These are phyloP conservation scores for Emydoidea blandingii DNA, from an alignment of 2,797 vertebrate genomes.

Conservation along the genomic window DNA sequence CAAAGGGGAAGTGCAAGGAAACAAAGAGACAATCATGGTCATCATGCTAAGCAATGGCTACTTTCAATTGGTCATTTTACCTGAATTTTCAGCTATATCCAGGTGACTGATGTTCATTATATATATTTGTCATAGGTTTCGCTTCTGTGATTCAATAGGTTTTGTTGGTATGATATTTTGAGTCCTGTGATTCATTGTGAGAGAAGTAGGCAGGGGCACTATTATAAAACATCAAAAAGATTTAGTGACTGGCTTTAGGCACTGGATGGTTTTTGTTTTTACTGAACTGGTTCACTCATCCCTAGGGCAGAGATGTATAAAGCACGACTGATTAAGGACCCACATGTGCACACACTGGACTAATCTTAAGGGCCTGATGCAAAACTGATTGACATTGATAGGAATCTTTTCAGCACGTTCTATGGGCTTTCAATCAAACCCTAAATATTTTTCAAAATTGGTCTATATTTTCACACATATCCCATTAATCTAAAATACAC, in stretches of 20 bases:
- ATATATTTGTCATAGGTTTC: background rate
- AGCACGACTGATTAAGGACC: background rate
- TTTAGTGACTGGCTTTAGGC: background rate
- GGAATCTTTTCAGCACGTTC: background rate
- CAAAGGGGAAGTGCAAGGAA: background rate
- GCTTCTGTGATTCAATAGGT: background rate
- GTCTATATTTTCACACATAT: accelerated
- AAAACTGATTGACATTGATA: background rate
- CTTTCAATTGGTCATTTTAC: background rate
- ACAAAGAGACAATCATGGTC: background rate
- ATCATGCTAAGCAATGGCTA: background rate
- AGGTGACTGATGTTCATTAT: background rate
- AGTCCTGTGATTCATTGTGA: background rate
- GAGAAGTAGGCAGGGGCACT: background rate
- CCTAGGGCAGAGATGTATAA: background rate
- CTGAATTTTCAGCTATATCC: background rate
- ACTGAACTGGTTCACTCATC: background rate
- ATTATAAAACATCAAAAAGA: background rate
- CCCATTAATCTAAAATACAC: background rate
- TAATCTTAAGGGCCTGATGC: background rate
- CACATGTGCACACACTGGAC: background rate
- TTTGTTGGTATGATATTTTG: background rate
- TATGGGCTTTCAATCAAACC: background rate
- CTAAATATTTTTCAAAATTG: background rate
- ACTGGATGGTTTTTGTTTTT: background rate